Percentiles rank a stretch among this genome's conserved stretches.
These are phyloP conservation scores for Ischnura elegans DNA, from an alignment of 2,888 invertebrate species.

Conservation along the genomic window DNA sequence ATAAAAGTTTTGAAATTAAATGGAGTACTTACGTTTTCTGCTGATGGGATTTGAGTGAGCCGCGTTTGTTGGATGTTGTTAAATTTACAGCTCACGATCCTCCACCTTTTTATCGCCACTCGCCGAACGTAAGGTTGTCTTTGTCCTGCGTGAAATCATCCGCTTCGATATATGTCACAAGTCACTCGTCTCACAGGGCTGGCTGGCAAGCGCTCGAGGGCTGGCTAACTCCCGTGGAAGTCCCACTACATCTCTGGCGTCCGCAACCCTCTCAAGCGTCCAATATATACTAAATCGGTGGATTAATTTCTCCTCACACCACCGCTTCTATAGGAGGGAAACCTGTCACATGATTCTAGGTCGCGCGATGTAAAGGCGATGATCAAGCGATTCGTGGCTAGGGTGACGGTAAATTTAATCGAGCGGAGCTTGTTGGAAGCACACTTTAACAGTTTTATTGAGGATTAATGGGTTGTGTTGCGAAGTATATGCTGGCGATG, in stretches of 20 bases:
- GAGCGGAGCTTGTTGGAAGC: neutral
- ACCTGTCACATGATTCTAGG: neutral
- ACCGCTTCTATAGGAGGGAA: neutral
- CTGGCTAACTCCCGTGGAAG: constrained; percentile 15
- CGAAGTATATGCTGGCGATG: neutral
- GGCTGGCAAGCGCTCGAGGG: neutral
- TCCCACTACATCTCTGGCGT: constrained; percentile 36
- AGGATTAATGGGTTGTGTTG: neutral
- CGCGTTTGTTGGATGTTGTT: too few species aligned
- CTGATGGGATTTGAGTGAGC: too few species aligned
- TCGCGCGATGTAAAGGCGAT: neutral
- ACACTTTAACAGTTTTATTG: neutral
- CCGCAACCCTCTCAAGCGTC: neutral
- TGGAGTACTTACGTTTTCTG: too few species aligned
- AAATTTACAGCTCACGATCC: neutral
- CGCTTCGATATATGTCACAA: neutral
- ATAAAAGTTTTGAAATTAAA: too few species aligned
- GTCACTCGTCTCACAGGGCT: neutral
- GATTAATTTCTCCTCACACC: neutral
- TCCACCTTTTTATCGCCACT: neutral
- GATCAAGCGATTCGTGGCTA: neutral
- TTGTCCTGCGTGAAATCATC: neutral
- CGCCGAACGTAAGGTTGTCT: neutral
- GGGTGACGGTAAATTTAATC: neutral
- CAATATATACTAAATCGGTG: constrained; percentile 2